Evolutionary conservation across 2,888 invertebrate genomes (phyloP).

Genomic region (Parelbella ahira): DNA sequence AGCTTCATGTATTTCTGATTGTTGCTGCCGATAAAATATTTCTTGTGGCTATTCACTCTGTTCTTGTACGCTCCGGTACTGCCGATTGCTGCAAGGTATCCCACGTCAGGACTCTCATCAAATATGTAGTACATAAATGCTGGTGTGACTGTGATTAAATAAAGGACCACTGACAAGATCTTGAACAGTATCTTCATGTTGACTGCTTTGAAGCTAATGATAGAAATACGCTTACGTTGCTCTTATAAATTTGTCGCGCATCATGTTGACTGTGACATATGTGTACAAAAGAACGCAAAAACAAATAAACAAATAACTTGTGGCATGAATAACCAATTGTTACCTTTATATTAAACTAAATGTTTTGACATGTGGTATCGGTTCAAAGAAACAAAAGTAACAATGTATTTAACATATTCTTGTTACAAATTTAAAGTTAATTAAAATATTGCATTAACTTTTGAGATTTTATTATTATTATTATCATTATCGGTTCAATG

Average conservation of each 20-base stretch:
- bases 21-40: conserved; percentile 37
- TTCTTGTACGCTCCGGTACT: conserved; percentile 33
- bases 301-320: conserved; percentile 20
- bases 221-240: conserved; percentile 26
- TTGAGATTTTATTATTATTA: too few relatives aligned
- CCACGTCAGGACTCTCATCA: conserved; percentile 38
- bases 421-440: too few relatives aligned
- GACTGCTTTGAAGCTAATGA: conserved; percentile 35
- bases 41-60: conserved; percentile 37
- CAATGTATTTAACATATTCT: too few relatives aligned
- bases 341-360: not conserved
- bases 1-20: conserved; percentile 35
- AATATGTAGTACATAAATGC: conserved; percentile 43
- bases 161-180: conserved; percentile 37
- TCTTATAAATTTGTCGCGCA: conserved; percentile 43
- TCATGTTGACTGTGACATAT: conserved; percentile 13
- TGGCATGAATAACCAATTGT: conserved; percentile 14
- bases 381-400: too few relatives aligned
- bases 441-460: too few relatives aligned
- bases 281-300: conserved; percentile 5
- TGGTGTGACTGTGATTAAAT: conserved; percentile 35
- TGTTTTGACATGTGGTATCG: not conserved
- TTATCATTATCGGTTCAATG: too few relatives aligned
- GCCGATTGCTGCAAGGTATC: conserved; percentile 40
- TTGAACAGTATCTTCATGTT: conserved; percentile 45